Evolutionary conservation across 2,113 vertebrate genomes (phyloP).

Genomic region (Misgurnus anguillicaudatus): DNA sequence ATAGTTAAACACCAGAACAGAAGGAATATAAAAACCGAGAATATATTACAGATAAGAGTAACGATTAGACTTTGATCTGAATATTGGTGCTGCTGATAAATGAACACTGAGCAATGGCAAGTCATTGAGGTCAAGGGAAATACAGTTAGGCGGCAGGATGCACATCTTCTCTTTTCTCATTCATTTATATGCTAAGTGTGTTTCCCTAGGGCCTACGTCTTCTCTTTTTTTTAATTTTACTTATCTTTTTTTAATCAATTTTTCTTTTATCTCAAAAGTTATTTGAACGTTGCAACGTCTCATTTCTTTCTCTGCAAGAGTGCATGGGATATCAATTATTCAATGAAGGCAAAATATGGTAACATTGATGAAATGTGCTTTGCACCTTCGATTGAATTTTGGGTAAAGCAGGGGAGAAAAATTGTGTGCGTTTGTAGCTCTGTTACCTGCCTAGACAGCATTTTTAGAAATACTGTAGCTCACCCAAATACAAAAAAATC

Average conservation of each 20-base stretch:
- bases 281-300: constrained; percentile 55
- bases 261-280: constrained; percentile 58
- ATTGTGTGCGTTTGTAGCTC: constrained; percentile 4
- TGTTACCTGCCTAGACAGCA: background rate
- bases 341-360: constrained; percentile 59
- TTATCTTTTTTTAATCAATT: constrained; percentile 56
- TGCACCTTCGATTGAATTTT: constrained; percentile 55
- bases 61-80: constrained; percentile 26
- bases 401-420: constrained; percentile 34
- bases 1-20: background rate
- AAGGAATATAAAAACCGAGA: background rate
- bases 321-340: constrained; percentile 61
- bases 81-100: constrained; percentile 24
- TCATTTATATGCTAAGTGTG: constrained; percentile 55
- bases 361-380: constrained; percentile 58
- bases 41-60: constrained; percentile 15
- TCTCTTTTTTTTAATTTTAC: constrained; percentile 51
- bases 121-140: background rate
- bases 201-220: constrained; percentile 39
- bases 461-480: constrained; percentile 15
- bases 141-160: constrained; percentile 11
- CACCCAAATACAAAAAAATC: too few species aligned
- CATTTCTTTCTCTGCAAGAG: constrained; percentile 56
- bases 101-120: background rate
- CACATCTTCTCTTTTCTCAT: background rate